Evolutionary conservation across 2,888 invertebrate genomes (phyloP).

Genomic region (Mermis nigrescens): DNA sequence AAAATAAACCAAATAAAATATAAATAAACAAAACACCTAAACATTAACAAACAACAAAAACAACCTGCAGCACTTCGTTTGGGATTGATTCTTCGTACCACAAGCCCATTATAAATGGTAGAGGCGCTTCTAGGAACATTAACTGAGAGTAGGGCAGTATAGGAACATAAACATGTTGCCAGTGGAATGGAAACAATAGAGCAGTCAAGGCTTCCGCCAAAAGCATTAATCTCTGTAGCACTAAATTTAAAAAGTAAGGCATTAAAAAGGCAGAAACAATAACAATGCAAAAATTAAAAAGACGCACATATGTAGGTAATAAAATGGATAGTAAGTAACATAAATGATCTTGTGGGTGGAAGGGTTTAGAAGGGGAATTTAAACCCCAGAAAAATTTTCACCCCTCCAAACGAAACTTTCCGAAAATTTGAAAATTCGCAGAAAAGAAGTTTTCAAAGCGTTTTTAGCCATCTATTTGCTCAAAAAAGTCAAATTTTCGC

Average conservation of each 20-base stretch:
- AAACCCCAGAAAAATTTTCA: too few species aligned
- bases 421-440: too few species aligned
- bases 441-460: too few species aligned
- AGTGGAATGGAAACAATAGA: conserved; percentile 75
- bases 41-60: too few species aligned
- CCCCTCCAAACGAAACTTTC: too few species aligned
- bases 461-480: too few species aligned
- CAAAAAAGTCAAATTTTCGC: too few species aligned
- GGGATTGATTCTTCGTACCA: conserved; percentile 35
- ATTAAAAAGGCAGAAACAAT: not conserved
- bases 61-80: conserved; percentile 24
- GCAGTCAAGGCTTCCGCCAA: conserved; percentile 81
- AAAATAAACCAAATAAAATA: too few species aligned
- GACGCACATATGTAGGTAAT: not conserved
- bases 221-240: conserved; percentile 82
- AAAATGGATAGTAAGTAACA: not conserved
- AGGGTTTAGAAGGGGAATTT: too few species aligned
- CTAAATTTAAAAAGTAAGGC: conserved; percentile 41
- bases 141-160: conserved; percentile 66
- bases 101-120: conserved; percentile 92
- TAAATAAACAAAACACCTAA: too few species aligned
- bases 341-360: not conserved
- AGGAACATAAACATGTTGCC: conserved; percentile 98
- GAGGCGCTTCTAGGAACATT: conserved; percentile 89
- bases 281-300: not conserved